phyloP scores from a whole-genome alignment of 2,797 vertebrate species.

The Silurus lanzhouensis region DNA sequence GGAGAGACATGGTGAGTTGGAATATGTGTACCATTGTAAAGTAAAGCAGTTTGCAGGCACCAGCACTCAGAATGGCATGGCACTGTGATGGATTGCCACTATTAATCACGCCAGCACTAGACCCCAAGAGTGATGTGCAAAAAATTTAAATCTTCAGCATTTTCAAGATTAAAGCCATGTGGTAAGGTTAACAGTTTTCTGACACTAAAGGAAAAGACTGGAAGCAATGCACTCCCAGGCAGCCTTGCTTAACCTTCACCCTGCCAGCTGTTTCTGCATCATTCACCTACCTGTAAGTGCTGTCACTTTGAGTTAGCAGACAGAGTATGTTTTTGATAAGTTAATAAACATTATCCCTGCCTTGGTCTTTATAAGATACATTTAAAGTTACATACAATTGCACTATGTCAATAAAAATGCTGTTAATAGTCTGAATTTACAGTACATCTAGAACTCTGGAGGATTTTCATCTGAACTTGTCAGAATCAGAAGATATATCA shows the following conservation, averaged over 20 bases:
- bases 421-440: not conserved
- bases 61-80: conserved; percentile 69
- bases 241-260: conserved; percentile 38
- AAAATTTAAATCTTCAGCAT: conserved; percentile 81
- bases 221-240: conserved; percentile 33
- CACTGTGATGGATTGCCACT: conserved; percentile 75
- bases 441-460: not conserved
- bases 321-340: not conserved
- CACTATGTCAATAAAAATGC: not conserved
- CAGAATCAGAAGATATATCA: not conserved
- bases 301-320: conserved; percentile 6
- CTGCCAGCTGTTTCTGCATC: conserved; percentile 43
- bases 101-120: conserved; percentile 76
- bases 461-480: no score
- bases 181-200: conserved; percentile 70
- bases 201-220: conserved; percentile 49
- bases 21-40: conserved; percentile 79
- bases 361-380: not conserved
- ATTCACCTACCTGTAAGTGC: conserved; percentile 7
- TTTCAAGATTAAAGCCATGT: conserved; percentile 77
- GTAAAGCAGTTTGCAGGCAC: conserved; percentile 74
- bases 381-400: not conserved
- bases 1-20: conserved; percentile 56
- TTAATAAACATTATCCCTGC: not conserved
- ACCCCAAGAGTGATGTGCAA: conserved; percentile 75